Evolutionary conservation across 1,140 invertebrate genomes (phyloP).

Genomic region (Daktulosphaira vitifoliae): DNA sequence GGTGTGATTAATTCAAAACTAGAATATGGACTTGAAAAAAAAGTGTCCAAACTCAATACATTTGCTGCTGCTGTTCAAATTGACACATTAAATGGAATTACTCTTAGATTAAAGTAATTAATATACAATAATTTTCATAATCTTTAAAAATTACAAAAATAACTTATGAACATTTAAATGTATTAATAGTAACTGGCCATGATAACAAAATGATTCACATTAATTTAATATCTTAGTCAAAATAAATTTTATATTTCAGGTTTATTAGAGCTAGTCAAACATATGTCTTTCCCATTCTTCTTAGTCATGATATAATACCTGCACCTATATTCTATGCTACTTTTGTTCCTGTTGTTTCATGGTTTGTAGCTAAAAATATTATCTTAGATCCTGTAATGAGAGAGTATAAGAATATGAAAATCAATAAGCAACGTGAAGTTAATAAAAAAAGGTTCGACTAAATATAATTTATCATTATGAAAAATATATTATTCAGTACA

Average conservation of each 20-base stretch:
- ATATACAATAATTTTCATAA: background rate
- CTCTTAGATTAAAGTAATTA: constrained; percentile 73
- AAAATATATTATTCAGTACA: background rate
- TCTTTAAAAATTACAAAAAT: no score
- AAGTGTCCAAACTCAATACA: constrained; percentile 81
- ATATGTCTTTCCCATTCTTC: constrained; percentile 79
- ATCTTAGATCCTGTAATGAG: constrained; percentile 78
- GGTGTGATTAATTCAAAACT: constrained; percentile 78
- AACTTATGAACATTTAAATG: no score
- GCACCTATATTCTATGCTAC: constrained; percentile 89
- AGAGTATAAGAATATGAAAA: constrained; percentile 64
- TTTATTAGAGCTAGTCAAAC: constrained; percentile 77
- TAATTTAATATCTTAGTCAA: no score
- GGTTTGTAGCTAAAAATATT: constrained; percentile 71
- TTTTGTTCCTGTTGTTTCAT: constrained; percentile 69
- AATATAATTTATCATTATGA: constrained; percentile 2
- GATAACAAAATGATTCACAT: no score
- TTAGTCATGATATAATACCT: constrained; percentile 82
- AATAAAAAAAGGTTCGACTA: constrained; percentile 54
- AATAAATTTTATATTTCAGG: constrained; percentile 50
- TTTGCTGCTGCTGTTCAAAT: constrained; percentile 73
- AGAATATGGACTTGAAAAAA: constrained; percentile 88
- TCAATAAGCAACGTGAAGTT: constrained; percentile 61
- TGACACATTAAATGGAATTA: constrained; percentile 77
- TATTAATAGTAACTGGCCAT: no score